phyloP scores from a whole-genome alignment of 2,888 invertebrate genomes.

The Plagodis dolabraria region DNA sequence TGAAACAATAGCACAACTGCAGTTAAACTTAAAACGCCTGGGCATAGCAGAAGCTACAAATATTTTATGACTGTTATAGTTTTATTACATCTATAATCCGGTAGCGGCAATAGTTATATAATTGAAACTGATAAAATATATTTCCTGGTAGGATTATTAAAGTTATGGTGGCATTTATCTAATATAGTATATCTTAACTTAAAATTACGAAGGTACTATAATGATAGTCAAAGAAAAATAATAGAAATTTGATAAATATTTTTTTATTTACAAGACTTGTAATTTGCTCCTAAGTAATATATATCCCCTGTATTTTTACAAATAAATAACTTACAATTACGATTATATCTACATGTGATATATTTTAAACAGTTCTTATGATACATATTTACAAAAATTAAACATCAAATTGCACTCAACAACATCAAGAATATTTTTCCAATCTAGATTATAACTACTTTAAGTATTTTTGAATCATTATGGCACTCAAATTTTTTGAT shows the following conservation, averaged over 20 bases:
- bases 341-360: neutral
- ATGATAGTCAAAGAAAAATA: too few species aligned
- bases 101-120: conserved; percentile 21
- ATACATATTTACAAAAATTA: conserved; percentile 9
- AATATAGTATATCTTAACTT: too few species aligned
- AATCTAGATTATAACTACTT: neutral
- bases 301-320: conserved; percentile 12
- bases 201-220: too few species aligned
- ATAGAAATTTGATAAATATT: too few species aligned
- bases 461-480: conserved; percentile 12
- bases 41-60: neutral
- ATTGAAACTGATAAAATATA: neutral
- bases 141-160: too few species aligned
- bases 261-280: too few species aligned
- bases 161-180: too few species aligned
- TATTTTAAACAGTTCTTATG: neutral
- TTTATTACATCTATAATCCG: conserved; percentile 26
- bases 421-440: neutral
- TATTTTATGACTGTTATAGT: conserved; percentile 10
- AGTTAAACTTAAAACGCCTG: neutral
- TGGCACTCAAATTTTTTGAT: conserved; percentile 33
- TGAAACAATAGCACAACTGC: conserved; percentile 17
- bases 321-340: conserved; percentile 23
- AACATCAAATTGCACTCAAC: conserved; percentile 15
- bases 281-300: too few species aligned